These are phyloP conservation scores for Dolichopus griseipennis DNA, from an alignment of 2,888 invertebrate species.

Conservation along the genomic window DNA sequence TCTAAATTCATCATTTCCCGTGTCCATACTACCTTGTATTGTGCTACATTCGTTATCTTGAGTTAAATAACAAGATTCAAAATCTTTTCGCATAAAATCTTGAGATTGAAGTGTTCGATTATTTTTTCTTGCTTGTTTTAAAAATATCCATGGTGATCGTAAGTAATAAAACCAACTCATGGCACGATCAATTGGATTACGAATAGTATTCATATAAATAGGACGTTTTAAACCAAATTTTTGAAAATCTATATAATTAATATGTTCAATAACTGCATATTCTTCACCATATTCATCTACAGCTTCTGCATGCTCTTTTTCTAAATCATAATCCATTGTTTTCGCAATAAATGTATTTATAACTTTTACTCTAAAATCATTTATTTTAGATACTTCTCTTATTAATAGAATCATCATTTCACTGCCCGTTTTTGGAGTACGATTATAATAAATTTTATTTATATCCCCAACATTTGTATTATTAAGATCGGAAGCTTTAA, in stretches of 20 bases:
- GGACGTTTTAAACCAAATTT: slow-evolving; percentile 63
- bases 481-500: slow-evolving; percentile 48
- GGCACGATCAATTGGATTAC: slow-evolving; percentile 82
- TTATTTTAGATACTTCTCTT: slow-evolving; percentile 51
- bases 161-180: slow-evolving; percentile 90
- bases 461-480: slow-evolving; percentile 63
- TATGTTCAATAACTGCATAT: slow-evolving; percentile 32
- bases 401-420: slow-evolving; percentile 77
- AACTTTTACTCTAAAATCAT: slow-evolving; percentile 43
- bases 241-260: slow-evolving; percentile 37
- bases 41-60: slow-evolving; percentile 56
- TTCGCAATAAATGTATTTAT: background rate
- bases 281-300: slow-evolving; percentile 53
- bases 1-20: background rate
- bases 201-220: slow-evolving; percentile 80
- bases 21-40: background rate
- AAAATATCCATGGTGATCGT: slow-evolving; percentile 83
- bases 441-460: slow-evolving; percentile 53
- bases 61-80: slow-evolving; percentile 72
- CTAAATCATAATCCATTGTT: background rate
- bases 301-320: slow-evolving; percentile 38
- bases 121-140: slow-evolving; percentile 49
- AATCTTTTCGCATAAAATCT: slow-evolving; percentile 79
- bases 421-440: slow-evolving; percentile 53
- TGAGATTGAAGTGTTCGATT: slow-evolving; percentile 60